These are phyloP conservation scores for Tortricodes alternella DNA, from an alignment of 2,888 invertebrate species.

Conservation along the genomic window DNA sequence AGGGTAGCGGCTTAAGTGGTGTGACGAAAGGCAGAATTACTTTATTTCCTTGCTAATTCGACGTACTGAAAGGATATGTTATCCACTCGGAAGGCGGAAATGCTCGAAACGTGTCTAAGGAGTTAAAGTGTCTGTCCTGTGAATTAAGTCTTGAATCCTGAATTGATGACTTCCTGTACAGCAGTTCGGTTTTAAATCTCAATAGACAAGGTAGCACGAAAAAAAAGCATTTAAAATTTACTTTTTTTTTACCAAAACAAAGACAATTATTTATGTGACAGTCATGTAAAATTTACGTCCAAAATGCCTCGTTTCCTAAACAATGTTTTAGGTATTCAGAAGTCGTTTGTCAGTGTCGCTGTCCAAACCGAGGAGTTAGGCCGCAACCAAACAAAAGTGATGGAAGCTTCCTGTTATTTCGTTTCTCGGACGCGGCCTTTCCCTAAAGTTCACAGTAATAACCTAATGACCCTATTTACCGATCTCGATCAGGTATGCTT, in stretches of 20 bases:
- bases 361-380: constrained; percentile 7
- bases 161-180: constrained; percentile 14
- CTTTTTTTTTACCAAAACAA: not conserved
- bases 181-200: not conserved
- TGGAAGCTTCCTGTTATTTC: constrained; percentile 20
- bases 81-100: constrained; percentile 8
- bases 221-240: not conserved
- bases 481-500: not conserved
- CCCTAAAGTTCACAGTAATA: constrained; percentile 12
- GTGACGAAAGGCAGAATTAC: constrained; percentile 23
- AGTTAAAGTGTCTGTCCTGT: constrained; percentile 13
- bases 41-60: constrained; percentile 27
- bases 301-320: constrained; percentile 24
- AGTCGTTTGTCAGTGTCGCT: constrained; percentile 38
- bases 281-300: constrained; percentile 15
- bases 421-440: constrained; percentile 14
- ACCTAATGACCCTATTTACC: not conserved
- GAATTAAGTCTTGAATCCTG: constrained; percentile 8
- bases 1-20: constrained; percentile 23
- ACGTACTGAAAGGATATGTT: constrained; percentile 7
- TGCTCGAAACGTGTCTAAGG: constrained; percentile 11
- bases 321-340: constrained; percentile 33
- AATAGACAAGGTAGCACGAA: not conserved
- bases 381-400: constrained; percentile 31
- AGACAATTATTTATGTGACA: constrained; percentile 12